Percentiles rank a stretch among this genome's conserved stretches.
Conservation (phyloP, 2,797 vertebrate genomes). For the Stomatorhinus walkeri region DNA sequence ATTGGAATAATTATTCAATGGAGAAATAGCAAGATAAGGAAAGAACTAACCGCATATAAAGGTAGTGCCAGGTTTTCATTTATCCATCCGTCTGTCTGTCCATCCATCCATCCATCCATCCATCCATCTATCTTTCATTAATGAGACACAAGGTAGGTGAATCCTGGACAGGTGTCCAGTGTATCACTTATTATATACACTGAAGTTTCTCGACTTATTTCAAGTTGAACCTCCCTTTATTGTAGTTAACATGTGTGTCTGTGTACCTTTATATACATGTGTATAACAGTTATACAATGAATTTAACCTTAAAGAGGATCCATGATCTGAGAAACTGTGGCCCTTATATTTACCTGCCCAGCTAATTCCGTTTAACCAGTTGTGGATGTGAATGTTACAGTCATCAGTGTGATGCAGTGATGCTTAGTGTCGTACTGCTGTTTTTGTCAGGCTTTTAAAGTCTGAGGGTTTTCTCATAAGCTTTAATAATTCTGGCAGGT, state of each 20-base stretch:
- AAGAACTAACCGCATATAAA: background rate
- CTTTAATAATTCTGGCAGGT: background rate
- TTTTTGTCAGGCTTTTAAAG: background rate
- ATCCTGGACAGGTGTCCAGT: background rate
- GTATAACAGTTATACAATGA: background rate
- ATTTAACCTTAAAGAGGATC: background rate
- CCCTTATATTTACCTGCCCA: background rate
- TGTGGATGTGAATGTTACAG: background rate
- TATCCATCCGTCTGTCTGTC: background rate
- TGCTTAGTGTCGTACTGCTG: background rate
- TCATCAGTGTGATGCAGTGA: background rate
- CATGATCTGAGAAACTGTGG: background rate
- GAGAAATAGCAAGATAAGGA: background rate
- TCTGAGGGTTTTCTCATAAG: background rate
- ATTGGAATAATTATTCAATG: background rate
- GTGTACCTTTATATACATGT: background rate
- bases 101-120: background rate
- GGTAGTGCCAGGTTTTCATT: background rate
- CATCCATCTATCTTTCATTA: background rate
- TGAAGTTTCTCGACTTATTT: background rate
- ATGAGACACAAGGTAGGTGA: background rate
- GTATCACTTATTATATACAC: background rate
- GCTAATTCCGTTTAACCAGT: background rate
- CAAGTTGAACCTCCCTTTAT: background rate
- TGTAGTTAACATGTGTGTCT: background rate